phyloP scores from a whole-genome alignment of 2,113 vertebrate genomes.

The Danionella cerebrum region DNA sequence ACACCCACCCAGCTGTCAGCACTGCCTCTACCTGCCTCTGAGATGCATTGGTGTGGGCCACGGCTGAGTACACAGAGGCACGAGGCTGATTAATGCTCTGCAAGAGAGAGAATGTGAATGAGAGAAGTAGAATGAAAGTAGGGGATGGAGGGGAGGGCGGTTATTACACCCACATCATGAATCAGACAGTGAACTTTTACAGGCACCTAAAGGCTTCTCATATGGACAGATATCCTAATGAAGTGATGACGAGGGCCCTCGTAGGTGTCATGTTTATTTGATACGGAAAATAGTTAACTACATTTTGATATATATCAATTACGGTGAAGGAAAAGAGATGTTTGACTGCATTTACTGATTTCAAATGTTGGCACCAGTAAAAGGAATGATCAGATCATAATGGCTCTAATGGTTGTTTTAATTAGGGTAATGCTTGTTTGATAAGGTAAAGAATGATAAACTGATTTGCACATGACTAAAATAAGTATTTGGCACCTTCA shows the following conservation, averaged over 20 bases:
- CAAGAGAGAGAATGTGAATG: not conserved
- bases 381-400: too few relatives aligned
- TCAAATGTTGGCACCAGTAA: too few relatives aligned
- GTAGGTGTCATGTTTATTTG: too few relatives aligned
- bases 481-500: too few relatives aligned
- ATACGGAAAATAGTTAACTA: too few relatives aligned
- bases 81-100: not conserved
- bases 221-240: not conserved
- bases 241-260: not conserved
- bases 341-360: too few relatives aligned
- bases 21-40: not conserved
- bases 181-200: not conserved
- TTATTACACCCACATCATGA: constrained; percentile 5
- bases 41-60: not conserved
- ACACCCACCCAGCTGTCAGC: constrained; percentile 19
- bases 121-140: constrained; percentile 1
- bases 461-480: too few relatives aligned
- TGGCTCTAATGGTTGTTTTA: too few relatives aligned
- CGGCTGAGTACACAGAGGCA: not conserved
- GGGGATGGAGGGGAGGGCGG: not conserved
- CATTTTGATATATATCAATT: too few relatives aligned
- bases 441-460: too few relatives aligned
- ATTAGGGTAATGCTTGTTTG: too few relatives aligned
- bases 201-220: not conserved
- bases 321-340: too few relatives aligned